Evolutionary conservation across 2,113 vertebrate genomes (phyloP).

Genomic region (Apeltes quadracus): DNA sequence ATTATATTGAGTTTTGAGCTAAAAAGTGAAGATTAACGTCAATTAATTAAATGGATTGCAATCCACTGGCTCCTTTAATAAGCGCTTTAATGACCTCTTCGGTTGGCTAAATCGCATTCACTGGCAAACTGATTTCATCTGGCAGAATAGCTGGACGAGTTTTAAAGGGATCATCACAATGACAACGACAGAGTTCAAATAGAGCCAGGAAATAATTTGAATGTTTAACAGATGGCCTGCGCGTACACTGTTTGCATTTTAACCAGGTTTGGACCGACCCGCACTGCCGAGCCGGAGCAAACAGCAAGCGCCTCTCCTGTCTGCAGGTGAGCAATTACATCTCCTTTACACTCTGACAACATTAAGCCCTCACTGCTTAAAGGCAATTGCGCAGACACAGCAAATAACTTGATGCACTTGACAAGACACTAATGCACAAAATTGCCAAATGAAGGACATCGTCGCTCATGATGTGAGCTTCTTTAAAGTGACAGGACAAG

Average conservation of each 20-base stretch:
- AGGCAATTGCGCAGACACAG: not conserved
- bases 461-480: slow-evolving; percentile 5
- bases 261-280: slow-evolving; percentile 26
- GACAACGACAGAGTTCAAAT: not conserved
- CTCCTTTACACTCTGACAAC: slow-evolving; percentile 29
- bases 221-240: slow-evolving; percentile 53
- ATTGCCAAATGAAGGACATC: not conserved
- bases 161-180: slow-evolving; percentile 33
- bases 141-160: slow-evolving; percentile 9
- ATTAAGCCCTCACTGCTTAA: slow-evolving; percentile 10
- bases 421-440: not conserved
- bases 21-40: not conserved
- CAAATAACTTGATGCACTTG: not conserved
- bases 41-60: not conserved
- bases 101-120: not conserved
- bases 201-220: slow-evolving; percentile 39
- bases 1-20: not conserved
- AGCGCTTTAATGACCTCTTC: not conserved
- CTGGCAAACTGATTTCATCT: slow-evolving; percentile 20
- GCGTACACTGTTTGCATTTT: slow-evolving; percentile 47
- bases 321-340: slow-evolving; percentile 42
- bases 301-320: slow-evolving; percentile 36
- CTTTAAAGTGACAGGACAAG: not conserved
- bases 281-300: slow-evolving; percentile 36
- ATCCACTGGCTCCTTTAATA: not conserved